phyloP scores from a whole-genome alignment of 2,888 invertebrate species.

The Xiphydria camelus region DNA sequence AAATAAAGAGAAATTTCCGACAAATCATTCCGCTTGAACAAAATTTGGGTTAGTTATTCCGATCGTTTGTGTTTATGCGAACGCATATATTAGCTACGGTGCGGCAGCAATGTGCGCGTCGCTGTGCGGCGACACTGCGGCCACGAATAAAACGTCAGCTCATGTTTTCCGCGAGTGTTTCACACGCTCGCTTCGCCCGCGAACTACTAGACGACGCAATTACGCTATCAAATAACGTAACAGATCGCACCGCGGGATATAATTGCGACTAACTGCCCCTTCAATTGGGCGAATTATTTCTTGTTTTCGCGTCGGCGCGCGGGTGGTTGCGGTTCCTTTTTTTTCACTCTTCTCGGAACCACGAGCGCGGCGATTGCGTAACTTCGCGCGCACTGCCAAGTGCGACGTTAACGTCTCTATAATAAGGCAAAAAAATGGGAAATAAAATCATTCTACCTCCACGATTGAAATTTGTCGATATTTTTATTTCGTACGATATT shows the following conservation, averaged over 20 bases:
- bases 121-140: not conserved
- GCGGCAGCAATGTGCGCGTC: slow-evolving; percentile 20
- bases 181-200: slow-evolving; percentile 34
- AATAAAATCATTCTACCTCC: no score
- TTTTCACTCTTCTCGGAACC: no score
- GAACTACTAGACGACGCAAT: slow-evolving; percentile 37
- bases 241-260: slow-evolving; percentile 29
- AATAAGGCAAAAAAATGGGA: no score
- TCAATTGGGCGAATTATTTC: slow-evolving; percentile 40
- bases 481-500: not conserved
- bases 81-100: slow-evolving; percentile 27
- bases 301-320: slow-evolving; percentile 14
- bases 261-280: slow-evolving; percentile 37
- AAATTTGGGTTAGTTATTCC: no score
- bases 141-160: slow-evolving; percentile 34
- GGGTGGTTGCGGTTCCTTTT: no score
- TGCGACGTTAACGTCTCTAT: no score
- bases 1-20: no score
- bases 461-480: no score
- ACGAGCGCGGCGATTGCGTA: no score
- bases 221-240: slow-evolving; percentile 44
- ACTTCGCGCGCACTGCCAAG: no score
- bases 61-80: no score
- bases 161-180: slow-evolving; percentile 34
- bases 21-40: not conserved